A percentile compares a stretch with the other conserved stretches of the same genome.
Evolutionary conservation across 2,113 vertebrate genomes (phyloP).

Genomic region (Labeo catla): DNA sequence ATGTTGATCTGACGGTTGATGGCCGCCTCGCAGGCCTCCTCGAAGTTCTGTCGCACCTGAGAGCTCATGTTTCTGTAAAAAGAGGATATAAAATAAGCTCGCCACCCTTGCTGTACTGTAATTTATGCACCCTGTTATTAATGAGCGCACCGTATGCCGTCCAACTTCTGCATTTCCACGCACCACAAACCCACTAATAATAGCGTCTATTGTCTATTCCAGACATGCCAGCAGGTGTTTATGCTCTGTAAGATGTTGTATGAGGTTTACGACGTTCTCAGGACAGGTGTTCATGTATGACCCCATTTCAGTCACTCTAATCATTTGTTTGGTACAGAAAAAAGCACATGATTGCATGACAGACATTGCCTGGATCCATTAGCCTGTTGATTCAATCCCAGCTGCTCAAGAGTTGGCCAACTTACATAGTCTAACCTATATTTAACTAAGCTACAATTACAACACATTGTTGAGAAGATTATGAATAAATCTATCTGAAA

Average conservation of each 20-base stretch:
- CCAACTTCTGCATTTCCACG: neutral
- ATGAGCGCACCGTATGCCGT: no score
- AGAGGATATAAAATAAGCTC: neutral
- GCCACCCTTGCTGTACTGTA: neutral
- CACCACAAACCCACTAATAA: constrained; percentile 11
- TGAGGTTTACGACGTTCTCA: neutral
- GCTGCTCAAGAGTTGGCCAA: neutral
- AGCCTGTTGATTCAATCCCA: neutral
- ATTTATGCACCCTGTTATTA: neutral
- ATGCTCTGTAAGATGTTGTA: neutral
- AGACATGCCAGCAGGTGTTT: neutral
- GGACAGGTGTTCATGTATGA: neutral
- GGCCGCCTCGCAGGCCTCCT: constrained; percentile 81
- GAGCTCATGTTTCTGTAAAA: constrained; percentile 72
- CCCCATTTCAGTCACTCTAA: neutral
- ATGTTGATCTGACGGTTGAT: constrained; percentile 87
- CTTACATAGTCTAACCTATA: neutral
- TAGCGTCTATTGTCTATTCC: neutral
- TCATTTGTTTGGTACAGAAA: neutral
- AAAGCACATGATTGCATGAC: neutral
- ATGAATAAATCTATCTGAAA: neutral
- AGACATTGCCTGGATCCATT: neutral
- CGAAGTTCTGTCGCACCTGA: constrained; percentile 85
- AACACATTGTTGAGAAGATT: neutral
- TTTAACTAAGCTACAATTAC: neutral